Evolutionary conservation across 2,888 invertebrate species (phyloP), one percentile per base, ranked within the genome.

Genomic region (Agriotes lineatus): DNA sequence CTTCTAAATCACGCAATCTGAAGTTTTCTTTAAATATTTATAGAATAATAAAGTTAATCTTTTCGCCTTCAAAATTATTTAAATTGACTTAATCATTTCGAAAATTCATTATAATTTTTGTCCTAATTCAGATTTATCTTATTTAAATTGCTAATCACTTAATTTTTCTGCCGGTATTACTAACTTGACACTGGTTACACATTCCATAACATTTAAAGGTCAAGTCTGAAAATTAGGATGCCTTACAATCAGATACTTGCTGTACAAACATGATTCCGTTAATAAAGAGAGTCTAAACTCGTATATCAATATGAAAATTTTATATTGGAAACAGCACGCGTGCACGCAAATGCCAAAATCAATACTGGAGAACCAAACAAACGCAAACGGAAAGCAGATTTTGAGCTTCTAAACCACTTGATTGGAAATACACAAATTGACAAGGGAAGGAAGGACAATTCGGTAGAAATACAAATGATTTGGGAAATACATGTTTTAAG

Each of bases 11-110:
- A 66, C 65, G 69, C 60, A 69, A 66, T 69, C 61, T 66, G 54
- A 56, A 65, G 69, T 69, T 69, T 65, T 69, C 64, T 56, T 64
- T 69, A 64, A 69, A 69, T 65, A 69, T 69, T 69, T 69, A 69
- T 69, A 60, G 64, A 69, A 64, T 69, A 69, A 64, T 65, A 64
- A 69, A 69, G 69, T 69, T 69, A 69, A 64, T 64, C 60, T 60
- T 65, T 69, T 62, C 52, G 63, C 63, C 48, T 59, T 44, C 56
- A 30, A 68, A 63, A 64, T 63, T 63, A 68, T 59, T 64, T 37
- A 64, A 68, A 63, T 64, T 58, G 45, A 45, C 54, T 68, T 68
- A 62, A 61, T 57, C 39, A 68, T 68, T 68, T 63, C 30, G 37
- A 59, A 68, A 68, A 59, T 42, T 63, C 45, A 57, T 67, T 61